These are phyloP conservation scores for Alexandromys fortis DNA, from an alignment of 2,113 vertebrate species.

Conservation along the genomic window DNA sequence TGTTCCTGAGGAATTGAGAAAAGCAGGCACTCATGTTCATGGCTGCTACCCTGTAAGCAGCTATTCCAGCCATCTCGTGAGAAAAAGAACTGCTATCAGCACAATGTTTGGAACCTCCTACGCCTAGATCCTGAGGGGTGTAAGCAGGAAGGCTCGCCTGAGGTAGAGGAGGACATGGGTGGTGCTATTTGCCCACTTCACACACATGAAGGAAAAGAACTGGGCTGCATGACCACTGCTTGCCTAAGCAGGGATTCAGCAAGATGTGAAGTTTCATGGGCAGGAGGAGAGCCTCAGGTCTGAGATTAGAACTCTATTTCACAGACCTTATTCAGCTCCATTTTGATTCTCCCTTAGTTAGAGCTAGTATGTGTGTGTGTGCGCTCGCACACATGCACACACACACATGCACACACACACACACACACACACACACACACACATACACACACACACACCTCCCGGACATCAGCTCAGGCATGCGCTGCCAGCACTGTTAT, in stretches of 20 bases:
- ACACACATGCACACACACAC: not conserved
- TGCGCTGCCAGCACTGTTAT: fast-evolving
- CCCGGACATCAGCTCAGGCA: not conserved
- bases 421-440: not conserved
- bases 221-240: not conserved
- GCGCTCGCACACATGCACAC: fast-evolving
- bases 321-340: not conserved
- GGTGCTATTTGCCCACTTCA: not conserved
- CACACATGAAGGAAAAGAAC: not conserved
- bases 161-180: not conserved
- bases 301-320: not conserved
- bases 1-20: not conserved
- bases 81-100: not conserved
- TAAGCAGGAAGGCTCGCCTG: not conserved
- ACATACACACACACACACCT: not conserved
- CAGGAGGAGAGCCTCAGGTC: not conserved
- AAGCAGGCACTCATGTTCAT: not conserved
- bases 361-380: not conserved
- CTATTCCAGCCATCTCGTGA: not conserved
- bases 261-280: not conserved
- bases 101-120: not conserved
- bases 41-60: not conserved
- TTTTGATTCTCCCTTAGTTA: not conserved
- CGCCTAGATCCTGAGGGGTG: not conserved
- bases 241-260: not conserved